Evolutionary conservation across 2,888 invertebrate species (phyloP), one percentile per base, ranked within the genome.

Genomic region (Linhomoeus sp.): DNA sequence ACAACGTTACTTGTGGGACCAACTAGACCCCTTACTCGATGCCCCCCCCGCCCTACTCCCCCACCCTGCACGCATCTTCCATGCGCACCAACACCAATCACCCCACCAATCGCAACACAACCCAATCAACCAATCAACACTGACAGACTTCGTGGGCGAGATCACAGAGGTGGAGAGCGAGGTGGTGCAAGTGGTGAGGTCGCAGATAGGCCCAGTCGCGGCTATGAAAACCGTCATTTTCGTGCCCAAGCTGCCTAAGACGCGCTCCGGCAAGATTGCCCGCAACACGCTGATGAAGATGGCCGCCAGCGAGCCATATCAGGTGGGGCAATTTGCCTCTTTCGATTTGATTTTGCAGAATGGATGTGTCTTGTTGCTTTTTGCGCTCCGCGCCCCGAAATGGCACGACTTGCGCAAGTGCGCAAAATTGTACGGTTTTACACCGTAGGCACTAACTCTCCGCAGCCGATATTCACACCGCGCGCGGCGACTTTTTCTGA

Each of bases 271-370:
- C 26, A 79, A 79, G 68, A 75, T 75, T n/a, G 71, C 82, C 24
- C 73, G 88, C 35, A 83, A 82, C 61, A 79, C 82, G 1, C 79
- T 90, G 53, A 75, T 84, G 0, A 81, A 83, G 60, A 71, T 90
- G 59, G 85, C 87, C 1, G 75, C 78, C 45, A 80, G 81, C 35
- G 80, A 83, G 63, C 69, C 74, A 24, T 77, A 84, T 15, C 76
- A 78, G 68, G 75, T 87, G 59, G 38, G 29, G 29, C 29, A 29
- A 9, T 29, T 29, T 29, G 7, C 29, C n/a, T n/a, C n/a, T n/a
- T n/a, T n/a, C n/a, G n/a, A n/a, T n/a, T n/a, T n/a, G n/a, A n/a
- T n/a, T n/a, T n/a, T n/a, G n/a, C n/a, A n/a, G n/a, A n/a, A n/a
- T n/a, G n/a, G n/a, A n/a, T n/a, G n/a, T n/a, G n/a, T n/a, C n/a